phyloP scores from a whole-genome alignment of 2,797 vertebrate species.

The Rhinichthys osculus region DNA sequence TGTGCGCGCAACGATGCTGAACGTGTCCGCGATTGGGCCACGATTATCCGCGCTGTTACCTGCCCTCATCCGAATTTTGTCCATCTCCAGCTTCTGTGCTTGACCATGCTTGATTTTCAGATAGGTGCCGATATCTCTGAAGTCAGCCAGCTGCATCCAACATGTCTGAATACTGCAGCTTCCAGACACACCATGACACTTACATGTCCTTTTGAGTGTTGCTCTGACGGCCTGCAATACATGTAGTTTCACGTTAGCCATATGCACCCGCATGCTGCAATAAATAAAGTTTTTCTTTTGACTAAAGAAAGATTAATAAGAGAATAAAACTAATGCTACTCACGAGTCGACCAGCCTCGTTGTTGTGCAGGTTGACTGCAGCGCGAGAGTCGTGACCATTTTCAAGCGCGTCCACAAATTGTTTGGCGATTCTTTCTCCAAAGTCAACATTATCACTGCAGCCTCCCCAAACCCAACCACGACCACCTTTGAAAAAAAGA shows the following conservation, averaged over 20 bases:
- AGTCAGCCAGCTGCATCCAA: slow-evolving; percentile 94
- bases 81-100: slow-evolving; percentile 91
- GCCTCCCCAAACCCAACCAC: slow-evolving; percentile 97
- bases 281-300: background rate
- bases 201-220: slow-evolving; percentile 92
- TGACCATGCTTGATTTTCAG: slow-evolving; percentile 89
- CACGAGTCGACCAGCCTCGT: slow-evolving; percentile 92
- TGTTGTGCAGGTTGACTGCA: slow-evolving; percentile 95
- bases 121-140: slow-evolving; percentile 90
- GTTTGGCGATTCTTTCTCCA: slow-evolving; percentile 93
- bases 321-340: slow-evolving; percentile 54
- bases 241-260: background rate
- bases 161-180: slow-evolving; percentile 97
- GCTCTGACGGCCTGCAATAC: slow-evolving; percentile 85
- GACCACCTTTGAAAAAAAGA: slow-evolving; percentile 81
- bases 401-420: slow-evolving; percentile 94
- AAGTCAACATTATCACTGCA: slow-evolving; percentile 96
- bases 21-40: slow-evolving; percentile 79
- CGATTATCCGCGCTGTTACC: slow-evolving; percentile 92
- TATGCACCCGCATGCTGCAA: background rate
- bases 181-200: slow-evolving; percentile 96
- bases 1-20: slow-evolving; percentile 79
- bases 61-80: slow-evolving; percentile 84
- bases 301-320: background rate
- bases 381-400: slow-evolving; percentile 92